Base-by-base conservation (phyloP, 2,113 vertebrate genomes). In the Colistium nudipinnis region DNA sequence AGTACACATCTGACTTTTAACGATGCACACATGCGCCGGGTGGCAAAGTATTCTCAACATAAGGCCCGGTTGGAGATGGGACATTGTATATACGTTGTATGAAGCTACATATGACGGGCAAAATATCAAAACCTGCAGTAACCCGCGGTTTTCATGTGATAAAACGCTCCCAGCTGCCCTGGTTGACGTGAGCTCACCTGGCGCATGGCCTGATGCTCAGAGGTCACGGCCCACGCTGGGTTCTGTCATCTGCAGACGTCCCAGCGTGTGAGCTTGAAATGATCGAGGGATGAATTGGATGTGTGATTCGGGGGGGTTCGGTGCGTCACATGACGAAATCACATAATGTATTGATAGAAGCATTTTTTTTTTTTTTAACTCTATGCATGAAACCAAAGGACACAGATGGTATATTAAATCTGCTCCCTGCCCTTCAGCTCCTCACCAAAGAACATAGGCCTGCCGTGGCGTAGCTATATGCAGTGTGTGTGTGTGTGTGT, bases 341-440 rank as follows among this genome's bases (percentile, higher is more conserved):
- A 51, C n/a, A 20, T 35, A 28, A 53, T 54, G n/a, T 39, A 27
- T 16, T 22, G 4, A 2, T 55, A 4, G 10, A 43, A 22, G 30
- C 30, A 6, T 7, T 19, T 20, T 54, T 27, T 45, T 39, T 28
- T 14, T n/a, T 38, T 39, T 45, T 10, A 20, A 41, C 3, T 24
- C 38, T 30, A 4, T 55, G 12, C 57, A 47, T 62, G 54, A 57
- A 67, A 71, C 62, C 62, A 59, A 64, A 75, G 71, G 70, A 78
- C 44, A 30, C 78, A 65, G 44, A 38, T 51, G 74, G 59, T 65
- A 10, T 81, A 60, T 81, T 83, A 83, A 82, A 65, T 48, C 39
- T 16, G 1, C 57, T 77, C 62, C 31, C 28, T 53, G 62, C 39
- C 61, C 48, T 69, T 36, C 20, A 4, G 28, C 77, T 63, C 63